A percentile compares a stretch with the other conserved stretches of the same genome.
Conservation (phyloP, 2,797 vertebrate genomes). For the Lateolabrax maculatus region DNA sequence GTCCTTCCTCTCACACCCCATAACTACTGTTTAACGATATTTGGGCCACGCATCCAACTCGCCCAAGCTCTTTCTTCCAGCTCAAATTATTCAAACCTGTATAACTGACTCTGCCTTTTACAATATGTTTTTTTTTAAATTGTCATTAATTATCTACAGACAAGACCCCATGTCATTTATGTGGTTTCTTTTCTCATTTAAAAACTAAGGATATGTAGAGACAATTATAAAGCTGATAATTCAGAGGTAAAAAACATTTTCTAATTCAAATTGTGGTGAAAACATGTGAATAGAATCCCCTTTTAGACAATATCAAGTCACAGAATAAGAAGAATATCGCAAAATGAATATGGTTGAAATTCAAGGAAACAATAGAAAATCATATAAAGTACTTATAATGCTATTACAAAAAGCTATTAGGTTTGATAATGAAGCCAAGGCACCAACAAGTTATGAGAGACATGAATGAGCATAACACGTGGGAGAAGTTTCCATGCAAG, state of each 20-base stretch:
- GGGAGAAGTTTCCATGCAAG: constrained; percentile 9
- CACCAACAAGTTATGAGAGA: constrained; percentile 11
- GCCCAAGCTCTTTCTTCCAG: constrained; percentile 21
- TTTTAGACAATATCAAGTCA: neutral
- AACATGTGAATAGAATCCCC: neutral
- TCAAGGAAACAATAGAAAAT: neutral
- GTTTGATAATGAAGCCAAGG: neutral
- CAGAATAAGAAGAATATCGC: neutral
- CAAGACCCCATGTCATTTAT: neutral
- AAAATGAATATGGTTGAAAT: neutral
- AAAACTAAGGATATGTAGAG: neutral
- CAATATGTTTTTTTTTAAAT: neutral
- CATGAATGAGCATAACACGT: neutral
- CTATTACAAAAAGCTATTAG: neutral
- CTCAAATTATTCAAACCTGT: constrained; percentile 2
- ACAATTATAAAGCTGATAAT: neutral
- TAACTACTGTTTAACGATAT: constrained; percentile 39
- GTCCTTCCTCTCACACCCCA: constrained; percentile 27
- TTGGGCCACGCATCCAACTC: constrained; percentile 11
- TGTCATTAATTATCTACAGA: neutral
- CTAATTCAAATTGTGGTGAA: neutral
- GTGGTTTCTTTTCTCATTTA: neutral
- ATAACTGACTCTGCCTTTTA: neutral
- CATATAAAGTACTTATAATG: neutral
- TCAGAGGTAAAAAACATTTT: rapidly evolving